A percentile compares a stretch with the other conserved stretches of the same genome.
These are phyloP conservation scores for Meloe dianella DNA, from an alignment of 2,888 invertebrate species.

Conservation along the genomic window DNA sequence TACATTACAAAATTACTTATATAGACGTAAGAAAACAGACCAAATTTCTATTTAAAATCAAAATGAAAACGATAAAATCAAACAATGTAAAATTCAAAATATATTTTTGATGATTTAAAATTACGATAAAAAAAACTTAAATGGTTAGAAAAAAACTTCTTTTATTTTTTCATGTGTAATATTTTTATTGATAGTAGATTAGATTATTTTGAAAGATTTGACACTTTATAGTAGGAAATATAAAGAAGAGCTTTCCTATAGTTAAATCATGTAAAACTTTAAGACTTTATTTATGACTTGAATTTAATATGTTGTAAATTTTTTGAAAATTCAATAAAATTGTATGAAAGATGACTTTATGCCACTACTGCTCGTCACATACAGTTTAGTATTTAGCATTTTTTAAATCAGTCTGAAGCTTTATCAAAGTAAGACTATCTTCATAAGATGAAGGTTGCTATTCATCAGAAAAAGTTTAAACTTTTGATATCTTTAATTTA, in stretches of 20 bases:
- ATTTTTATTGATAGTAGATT: slow-evolving; percentile 1
- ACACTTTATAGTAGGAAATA: background rate
- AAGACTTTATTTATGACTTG: background rate
- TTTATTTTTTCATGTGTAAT: background rate
- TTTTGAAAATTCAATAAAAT: background rate
- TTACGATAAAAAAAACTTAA: background rate
- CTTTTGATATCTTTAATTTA: too few relatives aligned
- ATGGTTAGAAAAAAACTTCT: background rate
- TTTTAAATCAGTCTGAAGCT: too few relatives aligned
- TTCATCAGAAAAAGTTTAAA: too few relatives aligned
- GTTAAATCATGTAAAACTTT: background rate
- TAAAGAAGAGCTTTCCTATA: background rate
- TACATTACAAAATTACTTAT: too few relatives aligned
- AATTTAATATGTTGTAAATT: background rate
- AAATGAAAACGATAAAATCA: background rate
- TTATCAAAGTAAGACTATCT: too few relatives aligned
- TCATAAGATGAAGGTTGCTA: too few relatives aligned
- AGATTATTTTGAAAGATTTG: background rate
- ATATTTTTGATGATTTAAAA: background rate
- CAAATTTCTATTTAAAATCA: too few relatives aligned
- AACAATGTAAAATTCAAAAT: background rate
- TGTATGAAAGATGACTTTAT: background rate
- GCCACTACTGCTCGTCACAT: too few relatives aligned
- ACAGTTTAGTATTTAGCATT: too few relatives aligned
- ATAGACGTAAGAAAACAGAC: too few relatives aligned